A percentile compares a stretch with the other conserved stretches of the same genome.
phyloP scores from a whole-genome alignment of 2,113 vertebrate species.

The Pavo muticus region DNA sequence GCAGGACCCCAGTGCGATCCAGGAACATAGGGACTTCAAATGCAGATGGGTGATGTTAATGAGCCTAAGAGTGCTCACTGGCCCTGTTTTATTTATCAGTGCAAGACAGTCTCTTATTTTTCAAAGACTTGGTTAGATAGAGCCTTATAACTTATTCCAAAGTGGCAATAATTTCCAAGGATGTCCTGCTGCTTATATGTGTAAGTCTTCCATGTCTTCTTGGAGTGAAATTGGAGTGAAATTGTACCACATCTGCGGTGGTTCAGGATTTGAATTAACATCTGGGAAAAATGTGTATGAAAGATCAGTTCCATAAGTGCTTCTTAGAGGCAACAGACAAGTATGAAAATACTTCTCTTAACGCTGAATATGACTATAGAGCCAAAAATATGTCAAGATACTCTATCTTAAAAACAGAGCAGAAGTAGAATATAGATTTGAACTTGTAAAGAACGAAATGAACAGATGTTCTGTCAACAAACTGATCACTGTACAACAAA shows the following conservation, averaged over 20 bases:
- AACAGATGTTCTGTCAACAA: conserved; percentile 70
- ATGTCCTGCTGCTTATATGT: conserved; percentile 28
- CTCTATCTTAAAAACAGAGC: conserved; percentile 47
- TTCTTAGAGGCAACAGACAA: conserved; percentile 69
- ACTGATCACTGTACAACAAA: conserved; percentile 39
- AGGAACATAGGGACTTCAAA: background rate
- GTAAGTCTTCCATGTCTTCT: conserved; percentile 42
- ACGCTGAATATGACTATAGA: conserved; percentile 47
- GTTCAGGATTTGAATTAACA: conserved; percentile 67
- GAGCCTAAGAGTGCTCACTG: background rate
- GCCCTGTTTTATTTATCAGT: background rate
- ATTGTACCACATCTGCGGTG: conserved; percentile 52
- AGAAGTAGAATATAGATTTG: conserved; percentile 65
- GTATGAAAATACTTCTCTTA: conserved; percentile 65
- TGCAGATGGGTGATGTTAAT: background rate
- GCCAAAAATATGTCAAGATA: conserved; percentile 75
- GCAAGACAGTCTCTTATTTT: background rate
- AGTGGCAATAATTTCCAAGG: conserved; percentile 17
- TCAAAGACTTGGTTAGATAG: conserved; percentile 1
- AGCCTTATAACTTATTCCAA: conserved; percentile 21
- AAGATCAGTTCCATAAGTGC: conserved; percentile 66
- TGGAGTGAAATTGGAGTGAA: conserved; percentile 65
- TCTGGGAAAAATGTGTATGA: conserved; percentile 47
- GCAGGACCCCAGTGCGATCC: background rate
- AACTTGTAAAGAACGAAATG: conserved; percentile 59